phyloP scores from a whole-genome alignment of 2,888 invertebrate species.

The Volucella bombylans region DNA sequence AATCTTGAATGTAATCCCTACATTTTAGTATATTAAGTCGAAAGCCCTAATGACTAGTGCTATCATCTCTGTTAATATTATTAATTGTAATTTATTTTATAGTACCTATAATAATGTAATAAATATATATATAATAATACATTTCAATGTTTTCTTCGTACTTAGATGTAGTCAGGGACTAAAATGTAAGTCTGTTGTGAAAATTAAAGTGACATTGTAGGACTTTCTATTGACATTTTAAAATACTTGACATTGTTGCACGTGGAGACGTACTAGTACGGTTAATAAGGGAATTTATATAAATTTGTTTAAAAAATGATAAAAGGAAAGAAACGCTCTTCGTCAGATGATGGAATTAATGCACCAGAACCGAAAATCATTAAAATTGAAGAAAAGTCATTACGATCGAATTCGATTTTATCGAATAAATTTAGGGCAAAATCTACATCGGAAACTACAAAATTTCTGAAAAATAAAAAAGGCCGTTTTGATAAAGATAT shows the following conservation, averaged over 20 bases:
- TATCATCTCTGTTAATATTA: no score
- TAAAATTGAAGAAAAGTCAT: conserved; percentile 33
- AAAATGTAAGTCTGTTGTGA: no score
- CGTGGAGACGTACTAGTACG: conserved; percentile 32
- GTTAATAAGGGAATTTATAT: neutral
- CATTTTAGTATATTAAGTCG: no score
- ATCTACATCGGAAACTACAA: conserved; percentile 39
- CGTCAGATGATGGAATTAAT: conserved; percentile 9
- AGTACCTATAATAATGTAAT: no score
- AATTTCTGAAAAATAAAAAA: conserved; percentile 36
- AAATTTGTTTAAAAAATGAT: conserved; percentile 55
- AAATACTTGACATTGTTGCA: conserved; percentile 20
- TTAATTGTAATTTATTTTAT: no score
- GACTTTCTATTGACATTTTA: conserved; percentile 3
- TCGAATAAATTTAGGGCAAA: conserved; percentile 44
- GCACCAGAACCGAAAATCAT: conserved; percentile 48
- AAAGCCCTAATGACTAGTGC: no score
- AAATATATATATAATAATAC: no score
- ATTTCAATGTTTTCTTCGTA: no score
- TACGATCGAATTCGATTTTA: conserved; percentile 1
- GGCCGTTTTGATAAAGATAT: conserved; percentile 26
- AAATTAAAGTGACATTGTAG: neutral
- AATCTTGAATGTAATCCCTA: no score
- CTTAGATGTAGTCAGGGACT: no score
- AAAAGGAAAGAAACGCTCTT: conserved; percentile 62